Evolutionary conservation across 2,113 vertebrate species (phyloP).

Genomic region (Ptychochromis oligacanthus): DNA sequence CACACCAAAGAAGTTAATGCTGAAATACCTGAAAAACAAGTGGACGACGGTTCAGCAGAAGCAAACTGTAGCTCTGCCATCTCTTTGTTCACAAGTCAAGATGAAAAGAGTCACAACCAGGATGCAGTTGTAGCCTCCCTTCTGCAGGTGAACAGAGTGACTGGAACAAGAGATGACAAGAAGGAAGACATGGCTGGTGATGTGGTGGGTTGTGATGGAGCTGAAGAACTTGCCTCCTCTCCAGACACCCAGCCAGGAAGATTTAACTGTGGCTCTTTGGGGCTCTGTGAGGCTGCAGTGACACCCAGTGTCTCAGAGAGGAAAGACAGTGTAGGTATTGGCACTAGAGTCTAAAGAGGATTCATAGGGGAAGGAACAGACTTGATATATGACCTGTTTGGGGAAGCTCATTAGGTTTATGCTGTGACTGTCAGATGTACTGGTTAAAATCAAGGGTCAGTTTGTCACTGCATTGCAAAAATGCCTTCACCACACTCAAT

Average conservation of each 20-base stretch:
- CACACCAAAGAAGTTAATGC: background rate
- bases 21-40: background rate
- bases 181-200: background rate
- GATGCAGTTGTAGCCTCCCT: background rate
- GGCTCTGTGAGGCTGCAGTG: slow-evolving; percentile 13
- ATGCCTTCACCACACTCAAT: too few species aligned
- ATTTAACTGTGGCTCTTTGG: background rate
- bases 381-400: too few species aligned
- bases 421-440: background rate
- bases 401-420: background rate
- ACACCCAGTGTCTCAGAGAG: slow-evolving; percentile 30
- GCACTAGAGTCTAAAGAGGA: fast-evolving
- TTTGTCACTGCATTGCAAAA: too few species aligned
- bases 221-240: background rate
- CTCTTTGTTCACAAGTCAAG: background rate
- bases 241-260: background rate
- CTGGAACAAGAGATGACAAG: background rate
- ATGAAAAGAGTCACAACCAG: background rate
- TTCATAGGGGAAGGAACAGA: too few species aligned
- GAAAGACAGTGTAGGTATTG: slow-evolving; percentile 52
- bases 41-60: background rate
- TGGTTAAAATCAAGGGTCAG: too few species aligned
- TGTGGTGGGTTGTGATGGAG: background rate
- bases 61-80: background rate
- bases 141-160: background rate